Percentiles rank a stretch among this genome's conserved stretches.
Conservation (phyloP, 2,888 invertebrate genomes). For the Drosophila buzzatii region DNA sequence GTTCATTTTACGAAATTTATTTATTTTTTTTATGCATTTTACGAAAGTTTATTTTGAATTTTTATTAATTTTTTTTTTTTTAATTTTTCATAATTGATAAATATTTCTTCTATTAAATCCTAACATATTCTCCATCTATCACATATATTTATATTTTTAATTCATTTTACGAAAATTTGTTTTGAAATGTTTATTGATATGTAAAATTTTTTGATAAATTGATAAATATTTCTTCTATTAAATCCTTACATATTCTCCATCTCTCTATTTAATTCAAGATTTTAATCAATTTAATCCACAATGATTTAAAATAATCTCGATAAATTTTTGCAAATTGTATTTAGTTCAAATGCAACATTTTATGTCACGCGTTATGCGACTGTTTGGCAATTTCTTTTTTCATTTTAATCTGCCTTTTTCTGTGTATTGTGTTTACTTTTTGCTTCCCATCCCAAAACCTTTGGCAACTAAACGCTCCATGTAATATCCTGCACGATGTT, state of each 20-base stretch:
- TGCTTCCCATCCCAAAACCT: conserved; percentile 34
- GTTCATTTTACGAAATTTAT: too few species aligned
- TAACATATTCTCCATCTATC: too few species aligned
- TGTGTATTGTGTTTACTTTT: conserved; percentile 17
- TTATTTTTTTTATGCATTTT: too few species aligned
- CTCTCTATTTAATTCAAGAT: background rate
- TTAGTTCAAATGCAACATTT: conserved; percentile 6
- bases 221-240: background rate
- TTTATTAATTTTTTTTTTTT: too few species aligned
- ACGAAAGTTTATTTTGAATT: too few species aligned
- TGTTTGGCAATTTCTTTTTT: conserved; percentile 4
- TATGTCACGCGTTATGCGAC: conserved; percentile 9
- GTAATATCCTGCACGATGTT: conserved; percentile 57
- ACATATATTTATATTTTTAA: too few species aligned
- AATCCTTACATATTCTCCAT: background rate
- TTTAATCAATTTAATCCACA: background rate
- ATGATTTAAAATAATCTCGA: background rate
- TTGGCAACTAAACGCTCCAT: conserved; percentile 52
- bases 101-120: too few species aligned
- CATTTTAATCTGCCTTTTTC: background rate
- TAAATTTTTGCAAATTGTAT: background rate
- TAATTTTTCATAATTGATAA: too few species aligned
- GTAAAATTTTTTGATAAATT: background rate
- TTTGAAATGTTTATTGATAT: background rate
- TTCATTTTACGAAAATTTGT: too few species aligned